Base-by-base conservation (phyloP, 2,888 invertebrate species). In the Metacarcinus magister region DNA sequence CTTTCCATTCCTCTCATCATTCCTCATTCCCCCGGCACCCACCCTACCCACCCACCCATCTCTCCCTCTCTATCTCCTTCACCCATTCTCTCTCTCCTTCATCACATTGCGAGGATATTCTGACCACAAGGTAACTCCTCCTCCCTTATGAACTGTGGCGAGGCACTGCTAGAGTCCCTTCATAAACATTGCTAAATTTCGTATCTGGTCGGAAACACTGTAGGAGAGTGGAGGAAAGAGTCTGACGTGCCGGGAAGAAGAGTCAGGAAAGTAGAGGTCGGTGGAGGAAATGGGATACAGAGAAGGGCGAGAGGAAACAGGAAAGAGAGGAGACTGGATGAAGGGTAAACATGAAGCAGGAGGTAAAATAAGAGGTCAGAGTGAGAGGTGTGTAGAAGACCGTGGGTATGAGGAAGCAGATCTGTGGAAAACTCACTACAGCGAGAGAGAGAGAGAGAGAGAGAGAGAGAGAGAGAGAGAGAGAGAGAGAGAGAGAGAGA, bases 381-480 rank as follows among this genome's bases (percentile, higher is more conserved):
- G 48, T 43, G 48, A 48, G 92, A 92, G 28, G 4, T 32, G 10
- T 0, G 28, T 8, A 32, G 82, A 32, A 32, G 32, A 32, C 28
- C 10, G 75, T 28, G 75, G 28, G 75, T 7, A 82, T 0, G 82
- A 82, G 28, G 32, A 82, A 82, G 28, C 2, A 82, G 32, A 82
- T 8, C 82, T 23, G 82, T 0, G 28, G 82, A 82, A 82, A 75
- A 75, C n/a, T n/a, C n/a, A n/a, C n/a, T 13, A 43, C 44, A n/a
- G 2, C 10, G 60, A 39, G 13, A n/a, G 19, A 23, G 39, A 67
- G 43, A 16, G 39, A 39, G 8, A 67, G 43, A 32, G 54, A 54
- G 67, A 93, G 67, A 67, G 60, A 93, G 93, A 93, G 54, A 92
- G 92, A 60, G 93, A 93, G 60, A 60, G 60, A 60, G 60, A 60